Evolutionary conservation across 2,888 invertebrate species (phyloP), one percentile per base, ranked within the genome.

Genomic region (Meganola albula): DNA sequence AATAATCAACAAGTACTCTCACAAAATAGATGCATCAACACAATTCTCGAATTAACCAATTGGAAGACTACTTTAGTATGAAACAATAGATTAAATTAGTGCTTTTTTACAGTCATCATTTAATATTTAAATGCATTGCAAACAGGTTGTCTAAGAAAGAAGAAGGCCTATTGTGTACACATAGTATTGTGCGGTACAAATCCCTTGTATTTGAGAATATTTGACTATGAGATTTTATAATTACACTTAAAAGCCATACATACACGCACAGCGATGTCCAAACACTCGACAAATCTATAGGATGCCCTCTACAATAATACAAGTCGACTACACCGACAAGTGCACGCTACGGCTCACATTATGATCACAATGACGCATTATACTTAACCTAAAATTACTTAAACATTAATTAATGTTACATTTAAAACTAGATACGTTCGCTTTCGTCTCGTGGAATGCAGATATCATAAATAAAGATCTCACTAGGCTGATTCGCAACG

Each of bases 281-380:
- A 66, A 76, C 79, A 76, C 74, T 67, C 74, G 63, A 78, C 78
- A 56, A 67, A 63, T 66, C 77, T 79, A 76, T 72, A 72, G 68
- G 72, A 71, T 74, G 75, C 78, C 70, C 64, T 70, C 75, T 77
- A 77, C 72, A 47, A 64, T 65, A 63, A 43, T 50, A 51, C 70
- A 66, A 72, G 61, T 72, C 65, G 63, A 62, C 65, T 61, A 62
- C 69, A 58, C 63, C 70, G 63, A 69, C 77, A 79, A 77, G 84
- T 83, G 84, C 83, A 80, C 73, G 61, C 84, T 84, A 83, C 76
- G 56, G 76, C 66, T 77, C 76, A 72, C 66, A 68, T 67, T 65
- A 77, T 73, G 74, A 84, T 82, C 84, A 83, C 83, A 84, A 78
- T 73, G 72, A 84, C 77, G 79, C 74, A 69, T 75, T 63, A 67